Evolutionary conservation across 1,140 invertebrate genomes (phyloP), one percentile per base, ranked within the genome.

Genomic region (Drosophila orena): DNA sequence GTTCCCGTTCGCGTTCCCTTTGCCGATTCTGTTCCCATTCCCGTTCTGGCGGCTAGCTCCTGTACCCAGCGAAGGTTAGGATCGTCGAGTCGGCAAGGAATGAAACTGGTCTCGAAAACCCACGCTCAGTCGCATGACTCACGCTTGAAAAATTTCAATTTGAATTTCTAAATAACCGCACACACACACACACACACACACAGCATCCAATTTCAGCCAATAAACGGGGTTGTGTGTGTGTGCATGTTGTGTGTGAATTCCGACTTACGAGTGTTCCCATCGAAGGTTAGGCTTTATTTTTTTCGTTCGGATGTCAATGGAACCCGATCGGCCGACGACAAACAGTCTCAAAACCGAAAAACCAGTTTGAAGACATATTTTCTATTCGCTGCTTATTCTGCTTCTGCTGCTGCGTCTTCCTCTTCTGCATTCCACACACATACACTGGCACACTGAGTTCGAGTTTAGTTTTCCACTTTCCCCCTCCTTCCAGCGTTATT

Each of bases 171-270:
- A 86, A 79, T 88, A 86, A 84, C 30, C 66, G 79, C 73, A 65
- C 59, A 79, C 49, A 73, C 69, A 35, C 24, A 43, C 47, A 78
- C 49, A 71, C 61, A 76, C 49, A 73, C 69, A 43, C 24, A 49
- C 47, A 89, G 84, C 84, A 83, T 88, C 84, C 84, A 88, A 88
- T 88, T 88, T 83, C 76, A 89, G 77, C 84, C 76, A 88, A 89
- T 88, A 83, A 89, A 88, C 65, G 64, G 62, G 68, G 70, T 57
- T 59, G 17, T 56, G 58, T 72, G 58, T 72, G 24, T 50, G 34
- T 59, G 62, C 42, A 15, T 61, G 15, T 11, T 20, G 50, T 59
- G 24, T 64, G 55, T 60, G 69, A 81, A 86, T 81, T 88, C 83
- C 83, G 78, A 62, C 79, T 57, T 58, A 50, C 47, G 47, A 50